Evolutionary conservation across 2,888 invertebrate genomes (phyloP), one percentile per base, ranked within the genome.

Genomic region (Chrysolina oricalcia): DNA sequence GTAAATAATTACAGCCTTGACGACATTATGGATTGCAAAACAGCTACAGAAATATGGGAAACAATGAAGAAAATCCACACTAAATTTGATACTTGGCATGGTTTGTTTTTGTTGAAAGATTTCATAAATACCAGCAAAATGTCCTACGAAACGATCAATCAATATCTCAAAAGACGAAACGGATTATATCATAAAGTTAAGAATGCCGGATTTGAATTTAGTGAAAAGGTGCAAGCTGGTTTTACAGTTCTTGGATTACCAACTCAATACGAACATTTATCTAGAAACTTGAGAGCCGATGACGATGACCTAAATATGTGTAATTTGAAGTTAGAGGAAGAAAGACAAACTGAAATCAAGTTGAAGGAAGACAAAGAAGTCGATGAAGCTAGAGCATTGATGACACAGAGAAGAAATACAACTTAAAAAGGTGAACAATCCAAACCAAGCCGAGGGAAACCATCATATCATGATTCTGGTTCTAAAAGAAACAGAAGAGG

Each of bases 11-110:
- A 59, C 11, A 56, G 59, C 15, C 59, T 70, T 15, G 70, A 70
- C 11, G 70, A 62, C 70, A 40, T 70, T 3, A 70, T 70, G 70
- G 43, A 63, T 23, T 59, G 46, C n/a, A 70, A 70, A 23, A 70
- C 70, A 62, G 63, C 70, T 9, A 46, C 43, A 43, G 62, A 70
- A 13, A 40, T 70, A 23, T 62, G 43, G 70, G 13, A 59, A 41
- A 13, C 41, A 10, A 10, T 63, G 70, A 70, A 70, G 62, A 56
- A 70, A 41, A 70, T 62, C 23, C 43, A 43, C 41, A 70, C 62
- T 3, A 46, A 62, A 41, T 70, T 56, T 46, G 48, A 70, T 62
- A 70, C 62, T 13, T 70, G 70, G 35, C 62, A 62, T 23, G 70
- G 62, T 11, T 27, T 48, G 15, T 41, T 70, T 6, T 21, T 62